Base-by-base conservation (phyloP, 1,140 invertebrate species). In the Zeugodacus cucurbitae region DNA sequence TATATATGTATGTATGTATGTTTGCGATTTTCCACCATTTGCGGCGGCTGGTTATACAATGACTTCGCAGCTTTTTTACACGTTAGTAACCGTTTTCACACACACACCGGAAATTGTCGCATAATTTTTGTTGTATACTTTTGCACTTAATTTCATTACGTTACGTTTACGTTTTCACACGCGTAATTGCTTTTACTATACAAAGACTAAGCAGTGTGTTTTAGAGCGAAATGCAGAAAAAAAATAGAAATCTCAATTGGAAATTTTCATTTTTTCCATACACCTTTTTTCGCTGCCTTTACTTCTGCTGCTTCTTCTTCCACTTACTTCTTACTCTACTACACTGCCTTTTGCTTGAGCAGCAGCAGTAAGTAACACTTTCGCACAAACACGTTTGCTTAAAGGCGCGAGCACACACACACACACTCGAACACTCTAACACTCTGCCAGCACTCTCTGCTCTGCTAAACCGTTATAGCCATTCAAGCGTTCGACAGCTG, bases 181-280 rank as follows among this genome's bases (percentile, higher is more conserved):
- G 44, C 74, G 74, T 82, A 82, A 82, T 82, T 82, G 74, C 32
- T 82, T 82, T 82, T 82, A 82, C 74, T 82, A 62, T 62, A 48
- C 37, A 82, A 48, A 82, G 32, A 14, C 67, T 82, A 82, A 82
- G 74, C 37, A 78, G 17, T 17, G 67, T 14, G 22, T 74, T 74
- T 44, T n/a, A n/a, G n/a, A 17, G 67, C 67, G 67, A 14, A 44
- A 54, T 54, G n/a, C 0, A 44, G 0, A 54, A 54, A 74, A 82
- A 82, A 82, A 82, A n/a, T n/a, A n/a, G n/a, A n/a, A 48, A 29
- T 48, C 41, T 26, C 44, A 82, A 82, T 48, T 48, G 22, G 11
- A 82, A 82, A 82, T 82, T 82, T 82, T 82, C 37, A 82, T 48
- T 26, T 44, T 48, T 82, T 82, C n/a, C 74, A 48, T 82, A 37